phyloP scores from a whole-genome alignment of 2,113 vertebrate genomes.

The Microtus ochrogaster region DNA sequence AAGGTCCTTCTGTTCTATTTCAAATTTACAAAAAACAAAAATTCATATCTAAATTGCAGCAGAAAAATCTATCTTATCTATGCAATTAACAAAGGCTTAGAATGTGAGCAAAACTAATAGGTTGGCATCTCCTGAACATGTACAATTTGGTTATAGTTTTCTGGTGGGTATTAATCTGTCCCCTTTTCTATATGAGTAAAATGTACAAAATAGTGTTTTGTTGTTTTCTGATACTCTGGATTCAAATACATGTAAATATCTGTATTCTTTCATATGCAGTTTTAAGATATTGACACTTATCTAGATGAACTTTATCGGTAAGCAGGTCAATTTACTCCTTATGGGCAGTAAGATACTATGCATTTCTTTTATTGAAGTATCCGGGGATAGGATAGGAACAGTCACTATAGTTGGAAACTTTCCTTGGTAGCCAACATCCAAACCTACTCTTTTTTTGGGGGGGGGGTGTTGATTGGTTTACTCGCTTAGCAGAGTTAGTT shows the following conservation, averaged over 20 bases:
- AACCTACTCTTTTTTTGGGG: neutral
- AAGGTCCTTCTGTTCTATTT: constrained; percentile 7
- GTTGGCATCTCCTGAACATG: neutral
- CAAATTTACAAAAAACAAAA: constrained; percentile 46
- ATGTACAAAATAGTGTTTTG: neutral
- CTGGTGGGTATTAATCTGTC: constrained; percentile 14
- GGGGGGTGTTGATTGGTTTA: neutral
- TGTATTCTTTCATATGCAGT: constrained; percentile 31
- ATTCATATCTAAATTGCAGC: constrained; percentile 44
- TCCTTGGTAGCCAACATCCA: neutral
- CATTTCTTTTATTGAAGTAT: constrained; percentile 48
- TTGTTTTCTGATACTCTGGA: neutral
- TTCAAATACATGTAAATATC: constrained; percentile 45
- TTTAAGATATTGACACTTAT: neutral
- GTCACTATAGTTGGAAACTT: neutral
- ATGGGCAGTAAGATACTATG: neutral
- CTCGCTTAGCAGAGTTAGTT: constrained; percentile 5
- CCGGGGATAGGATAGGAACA: neutral
- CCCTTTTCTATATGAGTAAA: constrained; percentile 32
- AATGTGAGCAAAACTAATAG: constrained; percentile 31
- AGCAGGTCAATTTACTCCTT: constrained; percentile 18
- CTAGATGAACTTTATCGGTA: constrained; percentile 36
- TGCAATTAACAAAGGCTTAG: constrained; percentile 19
- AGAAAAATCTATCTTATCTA: constrained; percentile 16
- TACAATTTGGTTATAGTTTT: constrained; percentile 50